Conservation (phyloP, 2,888 invertebrate species). For the Diaperis boleti region DNA sequence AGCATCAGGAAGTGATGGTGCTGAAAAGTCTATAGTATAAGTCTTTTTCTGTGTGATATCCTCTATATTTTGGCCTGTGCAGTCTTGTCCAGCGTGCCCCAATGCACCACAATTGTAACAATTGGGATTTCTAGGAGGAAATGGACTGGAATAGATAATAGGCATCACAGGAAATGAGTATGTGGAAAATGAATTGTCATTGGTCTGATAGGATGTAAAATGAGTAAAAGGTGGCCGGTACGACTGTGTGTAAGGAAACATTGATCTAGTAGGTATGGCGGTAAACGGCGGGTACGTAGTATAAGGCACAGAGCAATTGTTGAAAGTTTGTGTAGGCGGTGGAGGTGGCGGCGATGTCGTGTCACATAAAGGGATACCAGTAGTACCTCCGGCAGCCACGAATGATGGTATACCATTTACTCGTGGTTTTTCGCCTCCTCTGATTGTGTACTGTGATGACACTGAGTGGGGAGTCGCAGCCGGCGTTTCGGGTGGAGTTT, state of each 20-base stretch:
- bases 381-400: constrained; percentile 41
- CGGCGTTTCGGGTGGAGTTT: constrained; percentile 73
- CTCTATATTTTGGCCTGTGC: constrained; percentile 92
- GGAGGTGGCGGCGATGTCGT: constrained; percentile 62
- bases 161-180: constrained; percentile 58
- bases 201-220: constrained; percentile 55
- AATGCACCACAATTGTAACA: constrained; percentile 95
- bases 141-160: constrained; percentile 63
- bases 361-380: constrained; percentile 56
- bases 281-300: constrained; percentile 54
- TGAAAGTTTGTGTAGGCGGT: constrained; percentile 57
- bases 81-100: constrained; percentile 87
- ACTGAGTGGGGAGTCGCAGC: constrained; percentile 62
- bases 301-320: constrained; percentile 68
- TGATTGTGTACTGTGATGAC: background rate
- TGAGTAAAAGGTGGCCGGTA: constrained; percentile 62
- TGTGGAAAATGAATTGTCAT: constrained; percentile 48
- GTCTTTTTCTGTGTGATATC: constrained; percentile 84
- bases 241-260: constrained; percentile 58
- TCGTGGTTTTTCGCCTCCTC: constrained; percentile 41
- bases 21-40: constrained; percentile 75
- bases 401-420: constrained; percentile 59
- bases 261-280: constrained; percentile 53
- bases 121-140: constrained; percentile 70
- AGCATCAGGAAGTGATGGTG: constrained; percentile 53